Conservation (phyloP, 1,140 invertebrate species). For the Mactra quadrangularis region DNA sequence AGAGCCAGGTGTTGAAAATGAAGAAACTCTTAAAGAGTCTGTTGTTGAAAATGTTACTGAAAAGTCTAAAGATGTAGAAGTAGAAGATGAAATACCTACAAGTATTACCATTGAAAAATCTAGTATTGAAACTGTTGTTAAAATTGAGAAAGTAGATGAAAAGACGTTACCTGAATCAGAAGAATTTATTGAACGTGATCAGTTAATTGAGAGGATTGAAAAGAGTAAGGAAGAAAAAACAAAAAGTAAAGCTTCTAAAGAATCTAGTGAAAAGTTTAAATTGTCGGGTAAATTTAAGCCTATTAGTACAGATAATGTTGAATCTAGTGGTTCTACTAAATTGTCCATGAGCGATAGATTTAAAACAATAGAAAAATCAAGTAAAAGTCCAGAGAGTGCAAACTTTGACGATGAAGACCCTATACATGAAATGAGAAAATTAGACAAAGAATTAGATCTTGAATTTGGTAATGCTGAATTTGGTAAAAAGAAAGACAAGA, state of each 20-base stretch:
- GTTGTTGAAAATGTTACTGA: constrained; percentile 45
- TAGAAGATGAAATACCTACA: constrained; percentile 52
- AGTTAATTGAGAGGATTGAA: background rate
- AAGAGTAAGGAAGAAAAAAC: background rate
- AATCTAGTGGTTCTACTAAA: constrained; percentile 86
- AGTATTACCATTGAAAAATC: constrained; percentile 40
- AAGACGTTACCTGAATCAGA: background rate
- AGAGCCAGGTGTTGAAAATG: too few relatives aligned
- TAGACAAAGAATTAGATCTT: constrained; percentile 55
- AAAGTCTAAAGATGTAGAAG: background rate
- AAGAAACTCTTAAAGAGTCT: constrained; percentile 18
- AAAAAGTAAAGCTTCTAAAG: constrained; percentile 16
- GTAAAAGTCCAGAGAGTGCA: constrained; percentile 10
- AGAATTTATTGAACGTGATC: background rate
- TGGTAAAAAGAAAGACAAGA: constrained; percentile 45
- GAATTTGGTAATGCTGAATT: constrained; percentile 46
- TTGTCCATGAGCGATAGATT: constrained; percentile 57
- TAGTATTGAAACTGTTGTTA: background rate
- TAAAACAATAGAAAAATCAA: constrained; percentile 32
- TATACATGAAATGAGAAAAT: constrained; percentile 59
- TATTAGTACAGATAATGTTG: constrained; percentile 55
- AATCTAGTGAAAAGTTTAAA: constrained; percentile 5
- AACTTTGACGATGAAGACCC: constrained; percentile 48
- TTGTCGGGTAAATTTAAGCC: constrained; percentile 34
- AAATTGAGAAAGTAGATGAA: background rate